phyloP scores from a whole-genome alignment of 2,888 invertebrate genomes.

The Catocala nupta region DNA sequence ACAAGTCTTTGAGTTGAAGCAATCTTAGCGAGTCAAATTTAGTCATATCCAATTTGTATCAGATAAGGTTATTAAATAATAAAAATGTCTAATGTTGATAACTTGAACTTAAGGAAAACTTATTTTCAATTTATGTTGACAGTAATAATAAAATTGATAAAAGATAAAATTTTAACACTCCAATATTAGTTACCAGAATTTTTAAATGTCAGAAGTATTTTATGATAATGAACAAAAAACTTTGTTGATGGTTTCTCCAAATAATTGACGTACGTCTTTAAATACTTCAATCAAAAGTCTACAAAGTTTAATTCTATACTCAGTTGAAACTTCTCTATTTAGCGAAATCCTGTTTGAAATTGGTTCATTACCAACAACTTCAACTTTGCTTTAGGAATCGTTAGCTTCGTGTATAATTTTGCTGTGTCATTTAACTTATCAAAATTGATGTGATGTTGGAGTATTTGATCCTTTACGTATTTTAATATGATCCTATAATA shows the following conservation, averaged over 20 bases:
- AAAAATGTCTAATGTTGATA: no score
- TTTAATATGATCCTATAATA: no score
- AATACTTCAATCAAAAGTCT: slow-evolving; percentile 24
- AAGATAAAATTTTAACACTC: no score
- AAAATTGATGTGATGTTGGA: background rate
- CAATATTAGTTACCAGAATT: background rate
- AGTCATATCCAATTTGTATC: no score
- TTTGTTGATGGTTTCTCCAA: slow-evolving; percentile 18
- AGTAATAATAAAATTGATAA: no score
- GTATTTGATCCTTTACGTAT: no score
- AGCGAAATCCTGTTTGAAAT: slow-evolving; percentile 28
- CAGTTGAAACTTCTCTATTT: slow-evolving; percentile 33
- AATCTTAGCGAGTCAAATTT: no score
- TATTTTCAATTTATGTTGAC: no score
- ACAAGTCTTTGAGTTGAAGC: no score
- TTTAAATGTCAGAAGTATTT: slow-evolving; percentile 2
- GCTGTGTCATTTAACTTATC: slow-evolving; percentile 3
- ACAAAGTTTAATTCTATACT: slow-evolving; percentile 35
- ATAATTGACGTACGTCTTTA: slow-evolving; percentile 22
- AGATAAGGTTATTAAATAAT: no score
- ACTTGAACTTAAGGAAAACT: no score
- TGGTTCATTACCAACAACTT: slow-evolving; percentile 20
- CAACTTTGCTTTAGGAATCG: slow-evolving; percentile 21
- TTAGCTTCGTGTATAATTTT: slow-evolving; percentile 15
- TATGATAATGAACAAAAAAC: background rate